Conservation (phyloP, 1,140 invertebrate species). For the Nasonia vitripennis region DNA sequence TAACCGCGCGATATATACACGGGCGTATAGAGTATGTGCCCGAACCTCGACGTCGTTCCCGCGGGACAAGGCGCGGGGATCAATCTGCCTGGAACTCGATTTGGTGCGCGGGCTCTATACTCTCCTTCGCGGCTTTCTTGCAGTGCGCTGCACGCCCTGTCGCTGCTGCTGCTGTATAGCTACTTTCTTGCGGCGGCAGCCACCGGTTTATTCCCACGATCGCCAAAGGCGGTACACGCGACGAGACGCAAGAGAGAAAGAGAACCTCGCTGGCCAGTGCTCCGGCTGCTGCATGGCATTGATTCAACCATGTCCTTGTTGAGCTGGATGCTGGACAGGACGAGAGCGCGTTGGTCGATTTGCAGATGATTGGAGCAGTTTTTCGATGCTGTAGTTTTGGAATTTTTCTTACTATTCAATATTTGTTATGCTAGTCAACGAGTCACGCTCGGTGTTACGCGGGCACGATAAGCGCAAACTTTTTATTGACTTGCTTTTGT, state of each 20-base stretch:
- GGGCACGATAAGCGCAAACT: no score
- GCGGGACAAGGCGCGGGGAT: constrained; percentile 25
- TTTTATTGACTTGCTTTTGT: no score
- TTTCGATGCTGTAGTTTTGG: no score
- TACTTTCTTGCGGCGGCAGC: constrained; percentile 7
- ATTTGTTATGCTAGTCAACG: no score
- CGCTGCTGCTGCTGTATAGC: background rate
- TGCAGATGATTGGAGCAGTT: no score
- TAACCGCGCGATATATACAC: background rate
- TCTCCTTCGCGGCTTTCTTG: constrained; percentile 25
- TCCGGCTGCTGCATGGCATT: no score
- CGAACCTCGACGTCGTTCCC: background rate
- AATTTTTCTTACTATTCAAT: no score
- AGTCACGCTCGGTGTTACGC: no score
- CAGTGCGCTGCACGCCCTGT: background rate
- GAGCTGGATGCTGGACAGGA: no score
- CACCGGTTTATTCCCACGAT: constrained; percentile 51
- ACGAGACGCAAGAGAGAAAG: constrained; percentile 8
- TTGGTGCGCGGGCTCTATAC: constrained; percentile 18
- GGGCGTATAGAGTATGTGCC: background rate
- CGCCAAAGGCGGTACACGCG: constrained; percentile 48
- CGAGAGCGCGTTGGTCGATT: no score
- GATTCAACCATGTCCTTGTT: no score
- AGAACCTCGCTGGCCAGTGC: background rate
- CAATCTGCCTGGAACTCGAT: constrained; percentile 40